Conservation (phyloP, 2,113 vertebrate genomes). For the Phoenicopterus ruber region DNA sequence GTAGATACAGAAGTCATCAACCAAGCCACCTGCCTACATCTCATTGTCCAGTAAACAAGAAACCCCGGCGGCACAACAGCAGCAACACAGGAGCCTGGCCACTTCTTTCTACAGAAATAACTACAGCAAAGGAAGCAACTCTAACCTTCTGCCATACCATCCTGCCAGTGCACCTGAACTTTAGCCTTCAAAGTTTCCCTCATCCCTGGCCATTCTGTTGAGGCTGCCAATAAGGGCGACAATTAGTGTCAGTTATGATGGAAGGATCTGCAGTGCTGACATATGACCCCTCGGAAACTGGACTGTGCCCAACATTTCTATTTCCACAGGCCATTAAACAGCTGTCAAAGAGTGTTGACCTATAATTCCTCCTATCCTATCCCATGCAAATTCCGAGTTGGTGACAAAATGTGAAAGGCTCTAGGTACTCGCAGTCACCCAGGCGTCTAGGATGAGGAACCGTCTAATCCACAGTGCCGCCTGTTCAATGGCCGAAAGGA, state of each 20-base stretch:
- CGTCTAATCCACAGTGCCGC: neutral
- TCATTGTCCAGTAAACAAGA: neutral
- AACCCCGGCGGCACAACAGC: neutral
- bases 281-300: neutral
- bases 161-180: neutral
- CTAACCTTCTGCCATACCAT: neutral
- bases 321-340: constrained; percentile 30
- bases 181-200: neutral
- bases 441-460: neutral
- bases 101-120: neutral
- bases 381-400: neutral
- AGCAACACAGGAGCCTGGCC: neutral
- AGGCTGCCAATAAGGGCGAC: neutral
- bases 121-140: neutral
- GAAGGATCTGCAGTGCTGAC: neutral
- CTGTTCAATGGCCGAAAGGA: neutral
- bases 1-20: neutral
- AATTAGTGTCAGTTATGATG: neutral
- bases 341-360: neutral
- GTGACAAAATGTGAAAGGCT: neutral
- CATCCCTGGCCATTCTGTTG: neutral
- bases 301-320: neutral
- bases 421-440: neutral
- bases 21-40: neutral
- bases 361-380: neutral